Conservation (phyloP, 2,113 vertebrate genomes). For the Pyrgilauda ruficollis region DNA sequence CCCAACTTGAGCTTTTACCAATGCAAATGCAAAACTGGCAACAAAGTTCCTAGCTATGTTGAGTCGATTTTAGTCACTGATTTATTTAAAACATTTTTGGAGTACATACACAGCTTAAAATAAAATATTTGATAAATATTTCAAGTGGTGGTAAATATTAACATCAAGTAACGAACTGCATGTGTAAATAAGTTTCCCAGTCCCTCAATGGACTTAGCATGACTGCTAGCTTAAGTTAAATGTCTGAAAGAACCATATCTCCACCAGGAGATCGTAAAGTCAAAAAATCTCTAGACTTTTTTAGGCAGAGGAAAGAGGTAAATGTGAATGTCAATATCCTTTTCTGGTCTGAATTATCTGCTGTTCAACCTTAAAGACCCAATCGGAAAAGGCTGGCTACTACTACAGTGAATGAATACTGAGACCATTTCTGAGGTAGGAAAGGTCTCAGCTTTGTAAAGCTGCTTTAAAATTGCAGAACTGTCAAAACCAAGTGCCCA, state of each 20-base stretch:
- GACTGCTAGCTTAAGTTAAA: background rate
- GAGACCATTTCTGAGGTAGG: background rate
- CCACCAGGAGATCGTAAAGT: background rate
- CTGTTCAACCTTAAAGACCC: background rate
- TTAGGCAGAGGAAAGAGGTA: background rate
- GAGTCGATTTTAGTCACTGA: background rate
- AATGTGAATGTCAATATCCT: background rate
- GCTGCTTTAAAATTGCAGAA: background rate
- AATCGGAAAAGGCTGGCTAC: background rate
- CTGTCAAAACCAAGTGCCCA: background rate
- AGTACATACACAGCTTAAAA: background rate
- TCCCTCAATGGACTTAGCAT: background rate
- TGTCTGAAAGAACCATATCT: background rate
- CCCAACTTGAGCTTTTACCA: background rate
- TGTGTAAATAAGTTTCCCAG: background rate
- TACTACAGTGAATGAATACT: background rate
- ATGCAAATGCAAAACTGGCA: background rate
- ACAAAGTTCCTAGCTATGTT: background rate
- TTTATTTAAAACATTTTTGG: background rate
- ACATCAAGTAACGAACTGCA: background rate
- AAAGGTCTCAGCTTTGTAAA: background rate
- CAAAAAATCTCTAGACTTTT: background rate
- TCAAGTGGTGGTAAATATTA: background rate
- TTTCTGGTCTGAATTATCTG: constrained; percentile 1
- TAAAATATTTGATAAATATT: background rate